Percentiles rank a stretch among this genome's conserved stretches.
These are phyloP conservation scores for Temnopleurus reevesii DNA, from an alignment of 53 echinoderm and acorn worm genomes.

Conservation along the genomic window DNA sequence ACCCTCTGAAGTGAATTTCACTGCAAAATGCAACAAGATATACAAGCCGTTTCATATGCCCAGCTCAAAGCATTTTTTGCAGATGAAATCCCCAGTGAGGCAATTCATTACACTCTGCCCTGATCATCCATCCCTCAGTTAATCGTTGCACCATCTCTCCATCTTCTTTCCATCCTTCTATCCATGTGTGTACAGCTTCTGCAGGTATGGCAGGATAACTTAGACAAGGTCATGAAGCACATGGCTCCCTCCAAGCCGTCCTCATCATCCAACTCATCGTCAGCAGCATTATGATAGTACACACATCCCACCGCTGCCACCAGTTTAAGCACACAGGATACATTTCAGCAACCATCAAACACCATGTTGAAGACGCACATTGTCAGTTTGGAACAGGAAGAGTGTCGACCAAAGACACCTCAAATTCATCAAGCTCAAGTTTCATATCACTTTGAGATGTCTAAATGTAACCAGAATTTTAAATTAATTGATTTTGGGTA, in stretches of 20 bases:
- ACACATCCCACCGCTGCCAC: conserved; percentile 48
- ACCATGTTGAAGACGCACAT: too few relatives aligned
- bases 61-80: too few relatives aligned
- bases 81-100: too few relatives aligned
- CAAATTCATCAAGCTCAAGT: too few relatives aligned
- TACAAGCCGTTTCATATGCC: too few relatives aligned
- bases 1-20: too few relatives aligned
- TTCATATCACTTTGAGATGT: not conserved
- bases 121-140: not conserved
- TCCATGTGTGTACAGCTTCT: conserved; percentile 54
- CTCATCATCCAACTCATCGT: not conserved
- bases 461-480: too few relatives aligned
- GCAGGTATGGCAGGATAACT: conserved; percentile 79
- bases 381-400: not conserved
- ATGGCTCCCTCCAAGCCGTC: conserved; percentile 56
- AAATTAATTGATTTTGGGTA: too few relatives aligned
- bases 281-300: conserved; percentile 47
- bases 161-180: not conserved
- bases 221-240: conserved; percentile 69
- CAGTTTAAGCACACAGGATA: not conserved
- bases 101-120: not conserved
- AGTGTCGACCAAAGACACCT: too few relatives aligned
- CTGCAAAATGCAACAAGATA: too few relatives aligned
- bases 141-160: not conserved
- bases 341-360: not conserved